phyloP scores from a whole-genome alignment of 1,140 invertebrate genomes.

The Nebria ingens region DNA sequence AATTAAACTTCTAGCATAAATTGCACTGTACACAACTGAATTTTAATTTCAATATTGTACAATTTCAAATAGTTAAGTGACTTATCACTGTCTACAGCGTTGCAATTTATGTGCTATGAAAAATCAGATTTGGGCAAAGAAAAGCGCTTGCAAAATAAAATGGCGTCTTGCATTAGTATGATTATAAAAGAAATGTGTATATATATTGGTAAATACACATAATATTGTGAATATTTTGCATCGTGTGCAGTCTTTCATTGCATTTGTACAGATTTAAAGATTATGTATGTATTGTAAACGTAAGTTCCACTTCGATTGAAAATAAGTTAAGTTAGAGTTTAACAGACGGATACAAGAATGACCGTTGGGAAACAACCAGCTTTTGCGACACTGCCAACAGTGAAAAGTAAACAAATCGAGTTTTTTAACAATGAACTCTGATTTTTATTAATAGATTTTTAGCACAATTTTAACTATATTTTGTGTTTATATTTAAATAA shows the following conservation, averaged over 20 bases:
- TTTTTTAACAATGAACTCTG: constrained; percentile 10
- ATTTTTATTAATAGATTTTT: too few species aligned
- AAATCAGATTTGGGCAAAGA: too few species aligned
- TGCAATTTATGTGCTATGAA: too few species aligned
- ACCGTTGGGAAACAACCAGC: constrained; percentile 19
- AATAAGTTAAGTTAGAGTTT: constrained; percentile 15
- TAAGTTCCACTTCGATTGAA: constrained; percentile 9
- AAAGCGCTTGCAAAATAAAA: too few species aligned
- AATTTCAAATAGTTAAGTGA: too few species aligned
- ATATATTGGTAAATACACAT: too few species aligned
- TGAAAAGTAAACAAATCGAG: constrained; percentile 10
- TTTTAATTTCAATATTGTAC: too few species aligned
- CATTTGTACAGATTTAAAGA: constrained; percentile 15
- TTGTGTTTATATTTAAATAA: constrained; percentile 1
- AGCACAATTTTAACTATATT: constrained; percentile 13
- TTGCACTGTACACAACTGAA: too few species aligned
- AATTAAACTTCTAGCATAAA: too few species aligned
- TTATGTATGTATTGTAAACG: constrained; percentile 19
- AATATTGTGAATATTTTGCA: constrained; percentile 18
- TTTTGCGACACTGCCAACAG: constrained; percentile 17
- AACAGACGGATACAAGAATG: constrained; percentile 10
- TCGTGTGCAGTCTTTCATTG: constrained; percentile 18
- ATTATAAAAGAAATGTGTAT: too few species aligned
- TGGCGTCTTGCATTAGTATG: too few species aligned
- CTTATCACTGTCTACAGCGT: too few species aligned